Base-by-base conservation (phyloP, 2,888 invertebrate genomes). In the Pammene aurita region DNA sequence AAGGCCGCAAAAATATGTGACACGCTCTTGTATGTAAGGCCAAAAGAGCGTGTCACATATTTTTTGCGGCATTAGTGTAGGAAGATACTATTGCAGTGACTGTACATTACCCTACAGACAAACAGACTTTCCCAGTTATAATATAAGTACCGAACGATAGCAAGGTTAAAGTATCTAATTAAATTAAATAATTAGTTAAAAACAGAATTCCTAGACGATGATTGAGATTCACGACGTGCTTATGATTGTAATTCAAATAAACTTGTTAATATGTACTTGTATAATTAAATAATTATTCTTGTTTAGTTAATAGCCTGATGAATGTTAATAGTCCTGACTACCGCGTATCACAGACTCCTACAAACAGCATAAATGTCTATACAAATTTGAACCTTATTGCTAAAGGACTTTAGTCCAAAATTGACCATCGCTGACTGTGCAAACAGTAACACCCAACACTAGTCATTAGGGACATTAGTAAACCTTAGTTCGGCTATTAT, bases 181-280 rank as follows among this genome's bases (percentile, higher is more conserved):
- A 26, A 26, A 2, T 26, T 26, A 26, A 4, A 2, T 26, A 26
- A 26, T 38, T 38, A 5, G 38, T 38, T 9, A 7, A 38, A 38
- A 5, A 38, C 6, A 38, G 2, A 38, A 14, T 7, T 26, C 26
- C 6, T 7, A 4, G 11, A 52, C 41, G 5, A 38, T 35, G 13
- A 50, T 35, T 11, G 10, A 6, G 18, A 46, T 46, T 41, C 50
- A 61, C 16, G 0, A 13, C 48, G 9, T 16, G 18, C 41, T 41
- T 58, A 66, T 58, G 14, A 58, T 58, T 16, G 48, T 16, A 57
- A 65, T 64, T 42, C 18, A 44, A 54, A 55, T 55, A 44, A 42
- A 60, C 52, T 66, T 38, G 50, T n/a, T n/a, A n/a, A n/a, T n/a
- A n/a, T 50, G 50, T 50, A 58, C 26, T 14, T 4, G 44, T 26